Base-by-base conservation (phyloP, 2,113 vertebrate species). In the Herpetotheres cachinnans region DNA sequence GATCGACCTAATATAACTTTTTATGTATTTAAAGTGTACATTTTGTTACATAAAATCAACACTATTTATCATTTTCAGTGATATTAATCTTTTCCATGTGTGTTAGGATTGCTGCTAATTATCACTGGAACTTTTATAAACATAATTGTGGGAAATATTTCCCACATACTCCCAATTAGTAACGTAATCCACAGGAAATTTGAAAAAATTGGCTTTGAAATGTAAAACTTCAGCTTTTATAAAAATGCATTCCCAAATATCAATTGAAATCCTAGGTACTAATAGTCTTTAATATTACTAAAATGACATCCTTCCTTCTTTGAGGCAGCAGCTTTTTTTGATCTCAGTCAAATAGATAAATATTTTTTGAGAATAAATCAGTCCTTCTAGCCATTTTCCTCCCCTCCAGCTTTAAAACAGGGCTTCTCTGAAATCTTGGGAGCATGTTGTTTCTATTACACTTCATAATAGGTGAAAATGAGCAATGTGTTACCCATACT, bases 101-200 rank as follows among this genome's bases (percentile, higher is more conserved):
- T 91, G 77, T 91, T 91, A 94, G 65, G 78, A 90, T 95, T 92
- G 61, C 66, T 93, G 58, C 54, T 96, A 92, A 93, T 96, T 97
- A 88, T 91, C 82, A 70, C 52, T 86, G 59, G 55, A 78, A 86
- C 74, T 93, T 97, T 90, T 93, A 67, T 96, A 93, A 97, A 88
- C 79, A 58, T 80, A 93, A 95, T 97, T 93, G 89, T 92, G 90
- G 94, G 95, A 96, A 97, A 89, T 96, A 97, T 73, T 96, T 96
- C 82, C 93, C 92, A 94, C 90, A 81, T 97, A 98, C 77, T 96
- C 80, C 78, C 94, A 96, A 96, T 97, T 97, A 93, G 97, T 97
- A 98, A 97, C 78, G 76, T 67, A 95, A 95, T 96, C 96, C 92
- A 71, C 3, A 26, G 38, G 91, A 93, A 82, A 83, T 81, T 90